Base-by-base conservation (phyloP, 2,797 vertebrate species). In the Sciurus vulgaris region DNA sequence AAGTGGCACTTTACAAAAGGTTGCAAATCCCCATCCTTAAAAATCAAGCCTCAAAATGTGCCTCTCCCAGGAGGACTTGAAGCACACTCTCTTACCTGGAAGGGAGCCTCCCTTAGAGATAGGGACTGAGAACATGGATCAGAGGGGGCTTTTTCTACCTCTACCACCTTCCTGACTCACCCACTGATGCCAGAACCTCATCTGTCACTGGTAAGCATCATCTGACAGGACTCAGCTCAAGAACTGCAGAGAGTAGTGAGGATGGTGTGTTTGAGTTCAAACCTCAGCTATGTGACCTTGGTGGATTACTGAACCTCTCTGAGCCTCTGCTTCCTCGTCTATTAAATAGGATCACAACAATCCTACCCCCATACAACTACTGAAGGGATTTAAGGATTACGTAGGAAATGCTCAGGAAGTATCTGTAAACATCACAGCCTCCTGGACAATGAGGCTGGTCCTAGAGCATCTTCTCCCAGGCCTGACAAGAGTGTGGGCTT, bases 61-160 rank as follows among this genome's bases (percentile, higher is more conserved):
- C 20, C 8, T 18, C 44, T 65, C 77, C 38, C 4, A 26, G 38
- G 51, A 85, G 76, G 47, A 7, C 8, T 78, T 3, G 1, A 14
- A 77, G 79, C 33, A 84, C 15, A 69, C 9, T 20, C 24, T 7
- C 51, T 79, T 38, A 38, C 51, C 44, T 61, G 44, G 49, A 86
- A 89, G 33, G 20, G 12, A 59, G 7, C 0, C 4, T 17, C 28
- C 56, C 7, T 17, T 61, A 69, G 13, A 47, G 15, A 79, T 0
- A 49, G 5, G 4, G 20, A n/a, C 44, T 35, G 4, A 4, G 73
- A n/a, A n/a, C 54, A 12, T 0, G 2, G 24, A 38, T 11, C 15
- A 51, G 54, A 44, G 7, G 28, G 2, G 0, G 1, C 15, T 26
- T 63, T 7, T 70, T 33, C 20, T 24, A 35, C 12, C 38, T 33